Percentiles rank a stretch among this genome's conserved stretches.
These are phyloP conservation scores for Vireo altiloquus DNA, from an alignment of 2,113 vertebrate species.

Conservation along the genomic window DNA sequence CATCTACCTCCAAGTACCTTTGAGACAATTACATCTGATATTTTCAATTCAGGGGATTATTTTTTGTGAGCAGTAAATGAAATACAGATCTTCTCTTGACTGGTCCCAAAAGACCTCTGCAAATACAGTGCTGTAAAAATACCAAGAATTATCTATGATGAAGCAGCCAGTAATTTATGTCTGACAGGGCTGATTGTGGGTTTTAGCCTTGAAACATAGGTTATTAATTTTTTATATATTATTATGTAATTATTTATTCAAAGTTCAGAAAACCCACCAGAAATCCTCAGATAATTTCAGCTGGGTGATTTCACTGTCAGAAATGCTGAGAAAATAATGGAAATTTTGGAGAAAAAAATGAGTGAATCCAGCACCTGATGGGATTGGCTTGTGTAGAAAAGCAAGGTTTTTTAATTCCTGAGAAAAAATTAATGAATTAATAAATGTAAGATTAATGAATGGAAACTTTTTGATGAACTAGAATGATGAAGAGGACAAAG, in stretches of 20 bases:
- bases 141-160: background rate
- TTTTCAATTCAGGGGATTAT: background rate
- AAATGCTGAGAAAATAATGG: background rate
- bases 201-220: background rate
- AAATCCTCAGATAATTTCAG: background rate
- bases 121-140: background rate
- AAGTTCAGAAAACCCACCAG: background rate
- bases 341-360: background rate
- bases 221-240: background rate
- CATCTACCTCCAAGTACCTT: background rate
- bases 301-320: background rate
- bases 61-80: background rate
- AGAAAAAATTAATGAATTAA: background rate
- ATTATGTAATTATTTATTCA: background rate
- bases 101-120: background rate
- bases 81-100: background rate
- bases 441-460: background rate
- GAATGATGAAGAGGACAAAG: background rate
- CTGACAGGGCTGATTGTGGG: background rate
- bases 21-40: background rate
- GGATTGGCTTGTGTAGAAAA: background rate
- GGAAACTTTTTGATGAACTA: background rate
- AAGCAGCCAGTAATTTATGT: background rate
- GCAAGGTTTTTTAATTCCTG: background rate
- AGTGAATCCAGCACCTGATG: background rate